Conservation (phyloP, 2,797 vertebrate species). For the Coreius guichenoti region DNA sequence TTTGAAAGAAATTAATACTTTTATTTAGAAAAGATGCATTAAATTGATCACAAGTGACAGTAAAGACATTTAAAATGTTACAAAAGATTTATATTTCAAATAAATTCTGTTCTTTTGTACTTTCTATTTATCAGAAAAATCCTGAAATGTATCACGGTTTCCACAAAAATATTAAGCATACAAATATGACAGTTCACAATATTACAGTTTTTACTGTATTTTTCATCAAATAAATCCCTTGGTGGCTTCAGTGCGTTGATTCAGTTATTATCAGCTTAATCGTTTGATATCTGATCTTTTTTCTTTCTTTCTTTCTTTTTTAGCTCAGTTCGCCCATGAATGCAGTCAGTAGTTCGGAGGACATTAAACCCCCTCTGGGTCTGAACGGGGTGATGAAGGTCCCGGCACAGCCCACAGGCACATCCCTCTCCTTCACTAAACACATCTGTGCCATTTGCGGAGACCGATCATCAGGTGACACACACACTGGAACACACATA, state of each 20-base stretch:
- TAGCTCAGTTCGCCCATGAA: slow-evolving; percentile 97
- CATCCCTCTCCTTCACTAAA: slow-evolving; percentile 86
- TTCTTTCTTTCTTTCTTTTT: slow-evolving; percentile 73
- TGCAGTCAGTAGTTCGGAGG: slow-evolving; percentile 94
- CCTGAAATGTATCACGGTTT: not conserved
- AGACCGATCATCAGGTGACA: slow-evolving; percentile 85
- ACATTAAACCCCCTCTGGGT: slow-evolving; percentile 96
- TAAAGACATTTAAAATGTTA: not conserved
- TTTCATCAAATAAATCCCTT: not conserved
- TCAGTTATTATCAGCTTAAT: not conserved
- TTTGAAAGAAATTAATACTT: not conserved
- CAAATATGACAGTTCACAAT: not conserved
- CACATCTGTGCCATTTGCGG: slow-evolving; percentile 66
- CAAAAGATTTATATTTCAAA: not conserved
- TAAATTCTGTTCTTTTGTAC: not conserved
- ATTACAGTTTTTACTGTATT: not conserved
- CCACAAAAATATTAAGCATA: not conserved
- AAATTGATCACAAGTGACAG: not conserved
- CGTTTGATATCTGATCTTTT: not conserved
- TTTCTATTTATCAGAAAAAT: not conserved
- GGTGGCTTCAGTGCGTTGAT: not conserved
- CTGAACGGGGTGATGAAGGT: slow-evolving; percentile 97
- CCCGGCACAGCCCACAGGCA: slow-evolving; percentile 90
- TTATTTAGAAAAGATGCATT: not conserved
- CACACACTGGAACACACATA: slow-evolving; percentile 15